Base-by-base conservation (phyloP, 1,140 invertebrate species). In the Microvelia longipes region DNA sequence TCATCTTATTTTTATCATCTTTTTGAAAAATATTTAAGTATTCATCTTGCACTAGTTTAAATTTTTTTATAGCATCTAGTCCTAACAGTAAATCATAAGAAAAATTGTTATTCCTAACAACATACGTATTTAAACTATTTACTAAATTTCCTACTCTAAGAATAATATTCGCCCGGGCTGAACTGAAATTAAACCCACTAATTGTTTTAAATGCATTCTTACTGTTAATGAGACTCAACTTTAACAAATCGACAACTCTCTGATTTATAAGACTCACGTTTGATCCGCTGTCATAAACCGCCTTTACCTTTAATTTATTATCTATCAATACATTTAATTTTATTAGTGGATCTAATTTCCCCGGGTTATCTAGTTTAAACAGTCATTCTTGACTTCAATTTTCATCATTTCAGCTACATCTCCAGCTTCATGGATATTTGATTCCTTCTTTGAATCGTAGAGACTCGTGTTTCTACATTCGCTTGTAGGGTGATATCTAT, bases 61-160 rank as follows among this genome's bases (percentile, higher is more conserved):
- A 74, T 67, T 70, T 69, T 68, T 69, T 64, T 70, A 74, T 74
- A 19, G 69, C 30, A 69, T 74, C 72, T 65, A 74, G 65, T 29
- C 73, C 73, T 29, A 74, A 71, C 61, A 74, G 28, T 28, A 73
- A 66, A 69, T 74, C 73, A 69, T 73, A 71, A 60, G 68, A 30
- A 61, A 72, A 72, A 65, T 73, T 68, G 19, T 73, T 69, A 63
- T 70, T 69, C 29, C 71, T 67, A 63, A 74, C 68, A 66, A 74
- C 68, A 67, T 69, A 74, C 25, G 72, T 68, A 64, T 74, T 69
- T 26, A 71, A 61, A 27, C 69, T 60, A 63, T 71, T 28, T 27
- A 68, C 67, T 69, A 73, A 69, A n/a, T 71, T 65, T 50, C 73
- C 71, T 63, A 75, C 75, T 73, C 69, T 76, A 69, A 74, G 72